These are phyloP conservation scores for Hemicordylus capensis DNA, from an alignment of 2,113 vertebrate species.

Conservation along the genomic window DNA sequence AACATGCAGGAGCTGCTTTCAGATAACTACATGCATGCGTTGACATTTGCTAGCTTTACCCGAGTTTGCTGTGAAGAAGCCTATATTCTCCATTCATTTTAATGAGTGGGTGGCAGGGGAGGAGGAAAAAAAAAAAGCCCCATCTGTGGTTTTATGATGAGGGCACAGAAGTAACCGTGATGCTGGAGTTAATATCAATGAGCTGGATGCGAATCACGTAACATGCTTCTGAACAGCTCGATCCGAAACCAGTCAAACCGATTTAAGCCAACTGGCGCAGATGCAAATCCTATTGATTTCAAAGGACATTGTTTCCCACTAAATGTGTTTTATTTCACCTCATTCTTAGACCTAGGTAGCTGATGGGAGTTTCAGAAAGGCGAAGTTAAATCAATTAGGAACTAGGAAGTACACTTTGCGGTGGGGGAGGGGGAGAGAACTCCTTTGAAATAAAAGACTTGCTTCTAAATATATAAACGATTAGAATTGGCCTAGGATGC, in stretches of 20 bases:
- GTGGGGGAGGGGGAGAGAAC: too few species aligned
- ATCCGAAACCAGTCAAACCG: not conserved
- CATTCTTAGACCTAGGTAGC: not conserved
- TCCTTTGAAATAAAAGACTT: not conserved
- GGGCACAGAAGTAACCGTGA: not conserved
- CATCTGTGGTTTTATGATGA: slow-evolving; percentile 1
- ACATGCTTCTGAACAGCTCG: not conserved
- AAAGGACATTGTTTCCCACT: not conserved
- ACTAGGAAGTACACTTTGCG: not conserved
- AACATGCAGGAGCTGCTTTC: not conserved
- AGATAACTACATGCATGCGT: not conserved
- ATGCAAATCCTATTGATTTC: not conserved
- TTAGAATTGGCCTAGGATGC: not conserved
- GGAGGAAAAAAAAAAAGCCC: not conserved
- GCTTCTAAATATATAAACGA: not conserved
- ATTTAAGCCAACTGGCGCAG: not conserved
- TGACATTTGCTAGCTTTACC: not conserved
- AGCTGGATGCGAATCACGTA: not conserved
- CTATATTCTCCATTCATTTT: not conserved
- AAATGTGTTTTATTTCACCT: not conserved
- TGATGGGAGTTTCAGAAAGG: too few species aligned
- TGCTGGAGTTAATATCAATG: not conserved
- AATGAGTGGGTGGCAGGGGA: not conserved
- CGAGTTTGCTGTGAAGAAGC: not conserved
- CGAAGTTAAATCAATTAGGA: too few species aligned